These are phyloP conservation scores for Myotis daubentonii DNA, from an alignment of 2,797 vertebrate species.

Conservation along the genomic window DNA sequence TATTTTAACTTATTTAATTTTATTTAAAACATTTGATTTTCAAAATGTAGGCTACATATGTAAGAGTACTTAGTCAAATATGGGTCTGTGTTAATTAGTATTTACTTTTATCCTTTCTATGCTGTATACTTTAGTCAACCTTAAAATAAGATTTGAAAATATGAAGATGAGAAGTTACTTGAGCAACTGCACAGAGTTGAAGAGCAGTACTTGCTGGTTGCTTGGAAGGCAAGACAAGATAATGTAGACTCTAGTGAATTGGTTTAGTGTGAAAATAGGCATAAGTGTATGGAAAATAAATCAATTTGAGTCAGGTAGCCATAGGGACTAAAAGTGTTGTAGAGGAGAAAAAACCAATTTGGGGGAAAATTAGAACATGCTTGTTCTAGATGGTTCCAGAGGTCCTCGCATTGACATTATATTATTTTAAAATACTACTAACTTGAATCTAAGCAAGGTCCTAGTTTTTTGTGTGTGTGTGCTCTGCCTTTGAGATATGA, in stretches of 20 bases:
- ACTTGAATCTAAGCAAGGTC: not conserved
- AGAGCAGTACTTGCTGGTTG: not conserved
- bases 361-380: not conserved
- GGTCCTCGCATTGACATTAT: not conserved
- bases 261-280: not conserved
- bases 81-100: not conserved
- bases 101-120: slow-evolving; percentile 43
- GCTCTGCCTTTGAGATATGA: slow-evolving; percentile 12
- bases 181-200: not conserved
- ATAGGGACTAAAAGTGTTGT: not conserved
- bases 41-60: not conserved
- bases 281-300: not conserved
- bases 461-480: not conserved
- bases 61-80: slow-evolving; percentile 28
- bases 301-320: not conserved
- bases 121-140: not conserved
- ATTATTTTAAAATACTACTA: not conserved
- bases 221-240: not conserved
- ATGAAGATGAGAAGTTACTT: slow-evolving; percentile 19
- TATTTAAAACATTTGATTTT: slow-evolving; percentile 54
- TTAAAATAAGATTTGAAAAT: slow-evolving; percentile 52
- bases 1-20: slow-evolving; percentile 9
- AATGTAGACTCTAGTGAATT: not conserved
- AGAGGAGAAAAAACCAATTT: not conserved
- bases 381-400: not conserved